A percentile compares a stretch with the other conserved stretches of the same genome.
phyloP scores from a whole-genome alignment of 2,888 invertebrate genomes.

The Mechanitis messenoides region DNA sequence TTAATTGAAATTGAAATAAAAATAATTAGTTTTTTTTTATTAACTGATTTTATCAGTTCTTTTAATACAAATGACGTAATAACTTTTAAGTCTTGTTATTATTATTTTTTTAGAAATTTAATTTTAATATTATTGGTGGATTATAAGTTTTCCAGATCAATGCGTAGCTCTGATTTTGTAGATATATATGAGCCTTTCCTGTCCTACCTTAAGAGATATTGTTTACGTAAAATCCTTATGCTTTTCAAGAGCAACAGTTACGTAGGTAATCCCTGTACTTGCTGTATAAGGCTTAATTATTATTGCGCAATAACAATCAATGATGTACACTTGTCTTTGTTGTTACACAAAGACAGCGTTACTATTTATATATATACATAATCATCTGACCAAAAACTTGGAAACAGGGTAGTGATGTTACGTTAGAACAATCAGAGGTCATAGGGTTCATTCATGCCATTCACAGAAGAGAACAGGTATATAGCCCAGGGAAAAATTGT shows the following conservation, averaged over 20 bases:
- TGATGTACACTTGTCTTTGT: conserved; percentile 28
- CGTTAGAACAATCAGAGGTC: conserved; percentile 34
- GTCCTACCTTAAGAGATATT: too few species aligned
- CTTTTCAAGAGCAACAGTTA: too few species aligned
- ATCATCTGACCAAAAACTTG: not conserved
- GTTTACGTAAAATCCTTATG: too few species aligned
- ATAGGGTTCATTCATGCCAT: conserved; percentile 49
- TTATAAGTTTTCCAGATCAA: too few species aligned
- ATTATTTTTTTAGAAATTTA: too few species aligned
- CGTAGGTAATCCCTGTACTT: too few species aligned
- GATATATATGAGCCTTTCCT: too few species aligned
- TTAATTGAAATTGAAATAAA: not conserved
- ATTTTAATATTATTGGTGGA: too few species aligned
- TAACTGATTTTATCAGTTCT: too few species aligned
- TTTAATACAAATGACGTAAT: too few species aligned
- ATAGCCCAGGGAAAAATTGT: conserved; percentile 37
- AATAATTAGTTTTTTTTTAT: not conserved
- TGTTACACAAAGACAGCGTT: conserved; percentile 11
- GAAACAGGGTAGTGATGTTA: not conserved
- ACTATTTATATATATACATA: not conserved
- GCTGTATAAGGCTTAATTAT: conserved; percentile 7
- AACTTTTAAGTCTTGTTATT: too few species aligned
- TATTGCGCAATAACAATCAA: conserved; percentile 13
- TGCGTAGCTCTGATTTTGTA: too few species aligned
- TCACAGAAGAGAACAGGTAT: conserved; percentile 46